Evolutionary conservation across 2,113 vertebrate genomes (phyloP), one percentile per base, ranked within the genome.

Genomic region (Ondatra zibethicus): DNA sequence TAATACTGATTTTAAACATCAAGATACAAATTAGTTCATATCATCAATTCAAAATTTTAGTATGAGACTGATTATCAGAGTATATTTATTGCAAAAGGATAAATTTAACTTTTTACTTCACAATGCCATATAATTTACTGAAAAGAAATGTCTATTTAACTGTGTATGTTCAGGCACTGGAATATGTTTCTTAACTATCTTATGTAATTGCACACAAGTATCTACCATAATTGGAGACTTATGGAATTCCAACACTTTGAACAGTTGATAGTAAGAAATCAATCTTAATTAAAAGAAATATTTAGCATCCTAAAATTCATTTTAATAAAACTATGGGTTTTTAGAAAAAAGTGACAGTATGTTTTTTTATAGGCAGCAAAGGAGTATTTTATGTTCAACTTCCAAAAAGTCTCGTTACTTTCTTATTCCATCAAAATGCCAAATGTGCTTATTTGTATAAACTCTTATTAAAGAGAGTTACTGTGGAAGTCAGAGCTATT

Each of bases 401-500:
- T 84, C n/a, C 7, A 9, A 63, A 82, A 61, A 31, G 14, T 84
- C 25, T 63, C 13, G 5, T 7, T 39, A 17, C 7, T 63, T 84
- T 17, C 55, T 42, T 63, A 5, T 42, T 84, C 16, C 75, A 84
- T 93, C 63, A 47, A 80, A 80, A 42, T 55, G 84, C 4, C 31
- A 89, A 47, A 23, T 73, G 39, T 10, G 52, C 14, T 68, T 92
- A 16, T 90, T 85, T 91, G 45, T 36, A 95, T 16, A 94, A 97
- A 70, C 2, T 2, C 29, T 93, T 94, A 19, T 88, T 90, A 88
- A 96, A 91, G 0, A 70, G 87, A 93, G 63, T 94, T 96, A 70
- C 45, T 97, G 33, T 94, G 77, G 93, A 97, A 97, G 77, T 80
- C 42, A 68, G 61, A 8, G 2, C 0, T 93, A 29, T 88, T 97